Evolutionary conservation across 2,797 vertebrate genomes (phyloP).

Genomic region (Cephalopachus bancanus): DNA sequence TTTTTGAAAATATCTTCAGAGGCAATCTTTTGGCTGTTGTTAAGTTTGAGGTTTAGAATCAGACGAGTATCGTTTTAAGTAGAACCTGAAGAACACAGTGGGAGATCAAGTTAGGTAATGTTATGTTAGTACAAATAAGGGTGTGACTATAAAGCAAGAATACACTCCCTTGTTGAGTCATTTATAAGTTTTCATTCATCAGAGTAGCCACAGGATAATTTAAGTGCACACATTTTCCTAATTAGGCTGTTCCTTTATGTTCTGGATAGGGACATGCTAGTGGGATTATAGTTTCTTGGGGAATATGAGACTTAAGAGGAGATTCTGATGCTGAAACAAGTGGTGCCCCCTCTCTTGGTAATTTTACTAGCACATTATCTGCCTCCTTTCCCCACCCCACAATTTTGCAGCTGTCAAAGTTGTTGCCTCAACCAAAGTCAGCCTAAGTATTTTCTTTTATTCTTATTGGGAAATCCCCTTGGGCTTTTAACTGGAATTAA

Average conservation of each 20-base stretch:
- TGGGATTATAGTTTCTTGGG: not conserved
- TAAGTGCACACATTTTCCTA: constrained; percentile 48
- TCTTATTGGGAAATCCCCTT: constrained; percentile 59
- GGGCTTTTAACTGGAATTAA: constrained; percentile 70
- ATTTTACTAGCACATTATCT: constrained; percentile 30
- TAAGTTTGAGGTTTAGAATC: not conserved
- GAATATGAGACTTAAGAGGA: constrained; percentile 36
- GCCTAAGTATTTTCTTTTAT: constrained; percentile 45
- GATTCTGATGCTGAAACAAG: not conserved
- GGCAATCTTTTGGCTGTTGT: not conserved
- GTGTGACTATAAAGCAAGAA: not conserved
- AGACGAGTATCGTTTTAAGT: not conserved
- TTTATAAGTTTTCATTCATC: constrained; percentile 8
- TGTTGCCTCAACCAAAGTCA: constrained; percentile 17
- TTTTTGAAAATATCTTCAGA: not conserved
- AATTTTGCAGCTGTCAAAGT: constrained; percentile 37
- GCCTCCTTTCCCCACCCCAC: not conserved
- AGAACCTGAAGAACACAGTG: not conserved
- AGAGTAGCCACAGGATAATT: not conserved
- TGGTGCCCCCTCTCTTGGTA: not conserved
- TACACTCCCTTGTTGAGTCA: not conserved
- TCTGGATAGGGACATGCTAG: not conserved
- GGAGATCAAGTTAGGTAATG: not conserved
- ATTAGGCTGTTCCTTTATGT: constrained; percentile 30
- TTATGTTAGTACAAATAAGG: not conserved